Base-by-base conservation (phyloP, 2,113 vertebrate genomes). In the Proterorhinus semilunaris region DNA sequence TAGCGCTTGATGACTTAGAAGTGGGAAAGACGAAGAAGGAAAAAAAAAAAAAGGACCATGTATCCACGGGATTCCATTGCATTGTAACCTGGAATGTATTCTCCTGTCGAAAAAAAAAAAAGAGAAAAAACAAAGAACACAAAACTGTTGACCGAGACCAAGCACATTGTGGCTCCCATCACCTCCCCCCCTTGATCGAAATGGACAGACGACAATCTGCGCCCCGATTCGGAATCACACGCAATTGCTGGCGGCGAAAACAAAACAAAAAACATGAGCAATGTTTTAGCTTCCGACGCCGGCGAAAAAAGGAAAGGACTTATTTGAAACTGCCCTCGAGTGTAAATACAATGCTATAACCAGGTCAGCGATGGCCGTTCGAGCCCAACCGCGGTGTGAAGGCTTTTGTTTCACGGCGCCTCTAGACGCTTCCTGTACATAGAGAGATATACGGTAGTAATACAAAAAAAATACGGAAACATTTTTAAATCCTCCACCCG, bases 371-470 rank as follows among this genome's bases (percentile, higher is more conserved):
- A 43, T 66, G 74, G 76, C 80, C 66, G 62, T 55, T 53, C 67
- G 16, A 69, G 13, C 17, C 70, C 16, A 45, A 45, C 58, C 16
- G 69, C 72, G 73, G 72, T 62, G 63, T 51, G 66, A 62, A 65
- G 69, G 81, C 71, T 68, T 69, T 74, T 75, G 65, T 78, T 82
- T 76, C 75, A 65, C 74, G 51, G 76, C 83, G 62, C 75, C 81
- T 80, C 48, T 83, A 78, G 78, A 79, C 70, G 82, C 81, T 84
- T 58, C 72, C 72, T 91, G 89, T 92, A 88, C 76, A 89, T 86
- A 85, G 63, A 86, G 78, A 88, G 85, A 82, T 85, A 69, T 79
- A 84, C 69, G 65, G 74, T 74, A 72, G 83, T 74, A 72, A 82
- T 68, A 58, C 16, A 72, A 75, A 81, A 66, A 63, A 71, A 48